phyloP scores from a whole-genome alignment of 1,140 invertebrate species.

The Euwallacea similis region DNA sequence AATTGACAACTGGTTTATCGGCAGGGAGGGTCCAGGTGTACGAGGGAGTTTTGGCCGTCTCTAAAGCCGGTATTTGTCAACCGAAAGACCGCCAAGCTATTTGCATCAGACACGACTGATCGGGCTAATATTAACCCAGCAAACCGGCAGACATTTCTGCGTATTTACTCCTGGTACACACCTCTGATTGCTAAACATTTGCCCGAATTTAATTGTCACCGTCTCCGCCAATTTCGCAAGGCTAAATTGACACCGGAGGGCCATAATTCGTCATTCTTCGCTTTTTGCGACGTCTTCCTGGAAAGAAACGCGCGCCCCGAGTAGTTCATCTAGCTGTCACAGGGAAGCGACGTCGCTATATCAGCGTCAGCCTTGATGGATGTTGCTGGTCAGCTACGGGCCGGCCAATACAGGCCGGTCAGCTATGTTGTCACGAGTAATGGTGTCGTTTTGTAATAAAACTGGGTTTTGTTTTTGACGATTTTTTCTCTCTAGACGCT shows the following conservation, averaged over 20 bases:
- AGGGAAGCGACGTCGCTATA: slow-evolving; percentile 36
- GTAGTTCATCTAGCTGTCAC: slow-evolving; percentile 40
- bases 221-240: not conserved
- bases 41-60: no score
- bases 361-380: slow-evolving; percentile 40
- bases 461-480: not conserved
- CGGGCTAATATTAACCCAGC: slow-evolving; percentile 13
- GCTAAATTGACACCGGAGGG: slow-evolving; percentile 19
- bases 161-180: not conserved
- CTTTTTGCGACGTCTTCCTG: slow-evolving; percentile 17
- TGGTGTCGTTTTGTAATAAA: slow-evolving; percentile 22
- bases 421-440: slow-evolving; percentile 36
- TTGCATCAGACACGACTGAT: not conserved
- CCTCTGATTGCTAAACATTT: slow-evolving; percentile 1
- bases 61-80: not conserved
- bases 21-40: no score
- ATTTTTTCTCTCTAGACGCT: no score
- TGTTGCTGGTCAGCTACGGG: slow-evolving; percentile 19
- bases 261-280: slow-evolving; percentile 33
- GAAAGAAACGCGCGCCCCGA: slow-evolving; percentile 30
- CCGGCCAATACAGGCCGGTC: slow-evolving; percentile 10
- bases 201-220: not conserved
- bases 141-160: slow-evolving; percentile 9
- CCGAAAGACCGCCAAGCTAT: not conserved
- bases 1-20: no score